Evolutionary conservation across 2,113 vertebrate species (phyloP).

Genomic region (Motacilla tschutschensis): DNA sequence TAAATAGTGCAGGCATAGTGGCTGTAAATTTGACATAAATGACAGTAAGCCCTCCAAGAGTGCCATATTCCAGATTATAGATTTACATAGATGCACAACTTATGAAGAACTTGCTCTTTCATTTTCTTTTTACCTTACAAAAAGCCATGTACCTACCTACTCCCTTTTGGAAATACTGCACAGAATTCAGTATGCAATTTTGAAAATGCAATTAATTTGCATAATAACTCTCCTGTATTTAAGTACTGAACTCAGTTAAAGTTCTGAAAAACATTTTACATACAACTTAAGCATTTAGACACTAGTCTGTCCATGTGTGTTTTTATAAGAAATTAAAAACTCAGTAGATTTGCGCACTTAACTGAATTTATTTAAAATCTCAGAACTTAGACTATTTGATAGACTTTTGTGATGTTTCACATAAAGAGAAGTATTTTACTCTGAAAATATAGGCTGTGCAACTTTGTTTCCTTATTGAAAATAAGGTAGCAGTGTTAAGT

Average conservation of each 20-base stretch:
- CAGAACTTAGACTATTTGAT: background rate
- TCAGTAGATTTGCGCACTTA: background rate
- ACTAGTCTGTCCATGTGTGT: background rate
- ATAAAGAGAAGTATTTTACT: background rate
- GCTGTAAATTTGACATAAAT: background rate
- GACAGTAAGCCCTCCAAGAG: background rate
- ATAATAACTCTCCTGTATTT: background rate
- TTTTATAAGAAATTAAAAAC: background rate
- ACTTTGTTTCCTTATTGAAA: background rate
- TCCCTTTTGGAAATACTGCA: background rate
- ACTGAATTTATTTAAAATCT: background rate
- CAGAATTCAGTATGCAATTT: background rate
- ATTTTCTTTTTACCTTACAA: background rate
- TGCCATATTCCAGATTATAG: background rate
- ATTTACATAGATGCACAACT: background rate
- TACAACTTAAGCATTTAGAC: background rate
- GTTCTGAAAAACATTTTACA: background rate
- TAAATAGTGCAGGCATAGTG: background rate
- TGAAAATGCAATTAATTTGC: background rate
- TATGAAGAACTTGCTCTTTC: background rate
- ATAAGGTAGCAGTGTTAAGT: background rate
- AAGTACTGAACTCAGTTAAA: background rate
- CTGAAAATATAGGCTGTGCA: background rate
- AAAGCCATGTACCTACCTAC: background rate
- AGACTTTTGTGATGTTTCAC: background rate